phyloP scores from a whole-genome alignment of 1,140 invertebrate genomes.

The Dreissena rostriformis region DNA sequence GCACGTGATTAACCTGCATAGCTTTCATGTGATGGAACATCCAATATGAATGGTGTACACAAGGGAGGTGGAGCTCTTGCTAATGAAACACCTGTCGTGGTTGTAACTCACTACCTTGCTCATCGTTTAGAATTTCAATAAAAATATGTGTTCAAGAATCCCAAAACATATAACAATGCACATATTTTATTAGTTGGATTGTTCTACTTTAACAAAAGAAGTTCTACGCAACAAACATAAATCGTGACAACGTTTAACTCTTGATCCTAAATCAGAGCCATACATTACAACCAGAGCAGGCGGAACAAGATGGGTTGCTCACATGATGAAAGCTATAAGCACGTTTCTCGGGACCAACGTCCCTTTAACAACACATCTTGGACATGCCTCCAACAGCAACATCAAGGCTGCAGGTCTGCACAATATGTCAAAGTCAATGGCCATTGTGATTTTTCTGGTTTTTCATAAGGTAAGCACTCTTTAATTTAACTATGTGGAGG shows the following conservation, averaged over 20 bases:
- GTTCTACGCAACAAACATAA: conserved; percentile 1
- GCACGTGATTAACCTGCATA: conserved; percentile 1
- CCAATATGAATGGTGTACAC: conserved; percentile 37
- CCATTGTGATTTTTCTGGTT: conserved; percentile 1
- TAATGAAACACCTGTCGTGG: neutral
- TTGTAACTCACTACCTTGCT: conserved; percentile 12
- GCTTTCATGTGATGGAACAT: conserved; percentile 24
- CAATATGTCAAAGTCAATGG: neutral
- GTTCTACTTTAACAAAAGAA: conserved; percentile 28
- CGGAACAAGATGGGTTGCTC: conserved; percentile 51
- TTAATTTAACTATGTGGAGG: neutral
- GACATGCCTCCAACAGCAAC: conserved; percentile 39
- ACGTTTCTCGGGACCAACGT: conserved; percentile 11
- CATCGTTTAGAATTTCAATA: conserved; percentile 18
- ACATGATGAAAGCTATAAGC: neutral
- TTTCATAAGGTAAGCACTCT: conserved; percentile 6
- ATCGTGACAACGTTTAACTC: neutral
- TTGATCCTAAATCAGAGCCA: neutral
- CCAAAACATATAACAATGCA: neutral
- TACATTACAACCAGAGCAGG: conserved; percentile 30
- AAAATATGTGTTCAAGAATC: conserved; percentile 16
- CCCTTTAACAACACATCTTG: conserved; percentile 26
- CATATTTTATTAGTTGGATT: conserved; percentile 12
- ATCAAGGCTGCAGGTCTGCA: conserved; percentile 47
- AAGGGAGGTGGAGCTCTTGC: conserved; percentile 13